phyloP scores from a whole-genome alignment of 2,888 invertebrate species.

The Marasmarcha lunaedactyla region DNA sequence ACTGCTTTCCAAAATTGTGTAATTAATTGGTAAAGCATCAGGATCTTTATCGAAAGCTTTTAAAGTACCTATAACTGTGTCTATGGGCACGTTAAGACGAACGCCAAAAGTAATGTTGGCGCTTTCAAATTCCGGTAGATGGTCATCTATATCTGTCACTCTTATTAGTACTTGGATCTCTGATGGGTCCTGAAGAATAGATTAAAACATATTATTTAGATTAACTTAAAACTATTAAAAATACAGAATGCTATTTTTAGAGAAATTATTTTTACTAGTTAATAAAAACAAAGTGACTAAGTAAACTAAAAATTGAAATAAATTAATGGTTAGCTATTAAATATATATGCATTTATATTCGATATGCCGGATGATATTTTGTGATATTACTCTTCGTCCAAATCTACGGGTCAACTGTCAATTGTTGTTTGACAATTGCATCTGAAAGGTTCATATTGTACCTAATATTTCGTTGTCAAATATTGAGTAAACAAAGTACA shows the following conservation, averaged over 20 bases:
- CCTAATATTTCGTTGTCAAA: no score
- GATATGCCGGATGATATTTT: no score
- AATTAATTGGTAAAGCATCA: slow-evolving; percentile 74
- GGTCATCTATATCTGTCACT: slow-evolving; percentile 80
- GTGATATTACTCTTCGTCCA: no score
- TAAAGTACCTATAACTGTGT: slow-evolving; percentile 76
- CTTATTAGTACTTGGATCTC: slow-evolving; percentile 75
- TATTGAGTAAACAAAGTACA: no score
- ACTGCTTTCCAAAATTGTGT: slow-evolving; percentile 71
- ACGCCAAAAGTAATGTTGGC: slow-evolving; percentile 78
- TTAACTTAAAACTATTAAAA: not conserved
- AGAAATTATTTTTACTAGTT: not conserved
- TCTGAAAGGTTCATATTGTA: no score
- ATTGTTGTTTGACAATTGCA: no score
- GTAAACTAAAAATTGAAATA: no score
- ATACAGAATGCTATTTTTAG: not conserved
- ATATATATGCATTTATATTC: no score
- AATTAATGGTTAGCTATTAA: no score
- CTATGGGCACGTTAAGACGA: slow-evolving; percentile 79
- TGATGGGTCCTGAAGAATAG: slow-evolving; percentile 74
- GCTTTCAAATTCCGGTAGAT: slow-evolving; percentile 75
- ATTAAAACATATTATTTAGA: slow-evolving; percentile 10
- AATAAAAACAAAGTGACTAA: no score
- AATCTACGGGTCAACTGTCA: no score
- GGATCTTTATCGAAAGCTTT: slow-evolving; percentile 78